Evolutionary conservation across 2,797 vertebrate genomes (phyloP).

Genomic region (Falco concolor): DNA sequence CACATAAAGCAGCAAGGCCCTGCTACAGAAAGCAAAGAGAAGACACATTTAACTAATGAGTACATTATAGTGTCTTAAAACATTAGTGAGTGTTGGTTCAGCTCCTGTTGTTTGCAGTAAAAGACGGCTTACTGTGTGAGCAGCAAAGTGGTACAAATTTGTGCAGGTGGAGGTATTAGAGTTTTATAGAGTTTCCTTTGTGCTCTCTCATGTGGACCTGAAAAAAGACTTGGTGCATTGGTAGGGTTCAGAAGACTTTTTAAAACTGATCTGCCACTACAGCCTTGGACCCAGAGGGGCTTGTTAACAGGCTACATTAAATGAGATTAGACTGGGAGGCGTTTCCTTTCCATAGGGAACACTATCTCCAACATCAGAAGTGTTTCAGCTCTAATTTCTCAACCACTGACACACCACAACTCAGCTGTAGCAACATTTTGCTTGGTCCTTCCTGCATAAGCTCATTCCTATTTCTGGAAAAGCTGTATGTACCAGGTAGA

Average conservation of each 20-base stretch:
- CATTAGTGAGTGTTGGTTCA: not conserved
- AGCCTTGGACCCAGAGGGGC: not conserved
- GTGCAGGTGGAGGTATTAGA: not conserved
- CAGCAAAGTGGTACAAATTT: not conserved
- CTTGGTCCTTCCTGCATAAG: not conserved
- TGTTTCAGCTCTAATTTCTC: not conserved
- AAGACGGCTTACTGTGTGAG: not conserved
- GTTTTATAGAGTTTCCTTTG: not conserved
- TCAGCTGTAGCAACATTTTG: not conserved
- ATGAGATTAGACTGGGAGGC: not conserved
- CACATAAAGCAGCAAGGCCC: not conserved
- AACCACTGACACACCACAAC: not conserved
- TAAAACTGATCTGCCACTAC: not conserved
- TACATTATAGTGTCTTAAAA: not conserved
- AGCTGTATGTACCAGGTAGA: not conserved
- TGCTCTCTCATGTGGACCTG: not conserved
- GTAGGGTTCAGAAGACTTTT: not conserved
- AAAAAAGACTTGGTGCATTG: not conserved
- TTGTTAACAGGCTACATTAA: not conserved
- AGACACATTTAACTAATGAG: not conserved
- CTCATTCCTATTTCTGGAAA: not conserved
- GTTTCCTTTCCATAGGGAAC: not conserved
- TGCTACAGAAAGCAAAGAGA: not conserved
- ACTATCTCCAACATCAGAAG: not conserved
- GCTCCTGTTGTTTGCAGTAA: not conserved